Evolutionary conservation across 2,888 invertebrate species (phyloP).

Genomic region (Drosophila mettleri): DNA sequence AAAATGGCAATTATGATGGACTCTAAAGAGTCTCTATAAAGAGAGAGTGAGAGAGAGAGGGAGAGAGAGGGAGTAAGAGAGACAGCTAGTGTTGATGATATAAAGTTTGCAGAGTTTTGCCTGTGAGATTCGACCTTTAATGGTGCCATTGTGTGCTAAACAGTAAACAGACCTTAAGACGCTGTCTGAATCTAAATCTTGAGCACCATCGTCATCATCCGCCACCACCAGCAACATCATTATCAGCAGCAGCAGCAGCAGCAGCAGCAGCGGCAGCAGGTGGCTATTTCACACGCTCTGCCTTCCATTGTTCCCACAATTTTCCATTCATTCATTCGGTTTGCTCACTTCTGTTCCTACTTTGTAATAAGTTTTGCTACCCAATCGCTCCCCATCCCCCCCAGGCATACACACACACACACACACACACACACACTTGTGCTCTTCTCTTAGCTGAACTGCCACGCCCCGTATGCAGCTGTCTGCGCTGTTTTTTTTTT

Average conservation of each 20-base stretch:
- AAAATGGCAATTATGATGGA: conserved; percentile 50
- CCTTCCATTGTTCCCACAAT: conserved; percentile 78
- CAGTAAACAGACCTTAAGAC: conserved; percentile 57
- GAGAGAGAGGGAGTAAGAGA: not conserved
- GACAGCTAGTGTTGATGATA: conserved; percentile 12
- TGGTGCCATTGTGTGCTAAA: conserved; percentile 82
- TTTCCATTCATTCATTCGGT: conserved; percentile 80
- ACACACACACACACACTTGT: conserved; percentile 1
- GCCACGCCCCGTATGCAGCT: conserved; percentile 15
- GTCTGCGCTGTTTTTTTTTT: conserved; percentile 33
- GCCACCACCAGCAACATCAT: conserved; percentile 23
- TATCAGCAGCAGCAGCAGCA: conserved; percentile 25
- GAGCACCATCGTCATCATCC: conserved; percentile 34
- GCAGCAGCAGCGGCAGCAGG: conserved; percentile 19
- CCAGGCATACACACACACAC: conserved; percentile 20
- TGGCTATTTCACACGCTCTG: conserved; percentile 73
- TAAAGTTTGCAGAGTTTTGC: conserved; percentile 22
- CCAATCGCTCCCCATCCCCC: conserved; percentile 15
- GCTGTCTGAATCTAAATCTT: conserved; percentile 48
- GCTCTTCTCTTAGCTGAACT: not conserved
- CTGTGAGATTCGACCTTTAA: conserved; percentile 72
- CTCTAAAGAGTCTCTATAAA: not conserved
- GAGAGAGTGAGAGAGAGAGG: not conserved
- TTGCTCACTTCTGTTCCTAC: conserved; percentile 79
- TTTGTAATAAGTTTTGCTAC: conserved; percentile 73